Base-by-base conservation (phyloP, 2,797 vertebrate species). In the Ptychadena robeensis region DNA sequence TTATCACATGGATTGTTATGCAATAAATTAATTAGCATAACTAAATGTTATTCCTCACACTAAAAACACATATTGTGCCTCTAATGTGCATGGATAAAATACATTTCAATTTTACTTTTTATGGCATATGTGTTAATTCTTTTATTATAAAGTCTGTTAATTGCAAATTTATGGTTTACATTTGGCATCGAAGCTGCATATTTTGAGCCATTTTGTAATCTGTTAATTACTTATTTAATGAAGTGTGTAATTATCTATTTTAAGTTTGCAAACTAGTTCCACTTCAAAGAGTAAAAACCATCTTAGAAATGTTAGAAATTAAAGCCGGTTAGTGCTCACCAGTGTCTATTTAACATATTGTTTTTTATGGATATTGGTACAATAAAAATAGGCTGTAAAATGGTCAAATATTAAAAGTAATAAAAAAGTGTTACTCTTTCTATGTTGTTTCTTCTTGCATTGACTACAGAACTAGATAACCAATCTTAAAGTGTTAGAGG, bases 161-260 rank as follows among this genome's bases (percentile, higher is more conserved):
- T 94, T 93, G 87, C 90, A 93, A 89, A 86, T 88, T 86, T 87
- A 82, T 87, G 87, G 85, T 91, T 91, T 35, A 69, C 74, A 88
- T 91, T 93, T 87, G 87, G 88, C 89, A 92, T 91, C 77, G 86
- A 88, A 94, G 94, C 91, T 91, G 89, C 90, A 93, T 88, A 89
- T 93, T 93, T 94, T 91, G 87, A 90, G 89, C 77, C 18, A 83
- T 86, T 86, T 81, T 93, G 89, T 93, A 92, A 93, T 93, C 93
- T 93, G 91, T 92, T 94, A 94, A 94, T 95, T 94, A 93, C 90
- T 93, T 94, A 92, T 93, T 93, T 93, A 95, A 95, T 94, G 93
- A 91, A 90, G 90, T 93, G 92, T 93, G 90, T 94, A 94, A 94
- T 95, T 94, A 92, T 91, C 90, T 93, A 91, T 91, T 93, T 94